Evolutionary conservation across 2,797 vertebrate species (phyloP).

Genomic region (Strix occidentalis): DNA sequence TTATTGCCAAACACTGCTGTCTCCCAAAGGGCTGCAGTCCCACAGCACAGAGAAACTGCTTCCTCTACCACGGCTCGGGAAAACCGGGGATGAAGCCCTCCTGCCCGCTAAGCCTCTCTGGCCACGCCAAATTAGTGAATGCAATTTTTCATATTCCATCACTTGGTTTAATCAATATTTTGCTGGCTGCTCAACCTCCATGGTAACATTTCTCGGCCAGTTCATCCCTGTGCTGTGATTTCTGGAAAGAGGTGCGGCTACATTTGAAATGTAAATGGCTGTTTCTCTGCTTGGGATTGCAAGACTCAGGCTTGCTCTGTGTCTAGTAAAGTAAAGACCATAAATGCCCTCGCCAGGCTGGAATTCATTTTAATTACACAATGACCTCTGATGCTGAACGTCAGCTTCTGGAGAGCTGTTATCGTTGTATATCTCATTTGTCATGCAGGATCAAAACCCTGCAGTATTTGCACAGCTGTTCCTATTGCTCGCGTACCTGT

Average conservation of each 20-base stretch:
- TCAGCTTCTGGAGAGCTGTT: background rate
- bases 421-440: background rate
- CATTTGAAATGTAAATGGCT: background rate
- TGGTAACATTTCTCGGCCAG: background rate
- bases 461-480: background rate
- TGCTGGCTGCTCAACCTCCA: background rate
- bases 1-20: fast-evolving
- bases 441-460: background rate
- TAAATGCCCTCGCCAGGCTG: background rate
- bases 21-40: background rate
- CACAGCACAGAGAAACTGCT: background rate
- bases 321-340: background rate
- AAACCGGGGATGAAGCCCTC: background rate
- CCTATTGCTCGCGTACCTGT: background rate
- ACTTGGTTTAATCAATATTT: background rate
- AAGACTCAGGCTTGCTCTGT: background rate
- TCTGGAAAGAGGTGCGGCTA: background rate
- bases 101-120: background rate
- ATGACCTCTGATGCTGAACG: background rate
- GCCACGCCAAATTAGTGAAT: background rate
- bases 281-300: background rate
- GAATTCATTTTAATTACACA: background rate
- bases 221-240: background rate
- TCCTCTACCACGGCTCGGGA: background rate
- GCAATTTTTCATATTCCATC: background rate